A percentile compares a stretch with the other conserved stretches of the same genome.
Evolutionary conservation across 2,888 invertebrate genomes (phyloP).

Genomic region (Stenichneumon culpator): DNA sequence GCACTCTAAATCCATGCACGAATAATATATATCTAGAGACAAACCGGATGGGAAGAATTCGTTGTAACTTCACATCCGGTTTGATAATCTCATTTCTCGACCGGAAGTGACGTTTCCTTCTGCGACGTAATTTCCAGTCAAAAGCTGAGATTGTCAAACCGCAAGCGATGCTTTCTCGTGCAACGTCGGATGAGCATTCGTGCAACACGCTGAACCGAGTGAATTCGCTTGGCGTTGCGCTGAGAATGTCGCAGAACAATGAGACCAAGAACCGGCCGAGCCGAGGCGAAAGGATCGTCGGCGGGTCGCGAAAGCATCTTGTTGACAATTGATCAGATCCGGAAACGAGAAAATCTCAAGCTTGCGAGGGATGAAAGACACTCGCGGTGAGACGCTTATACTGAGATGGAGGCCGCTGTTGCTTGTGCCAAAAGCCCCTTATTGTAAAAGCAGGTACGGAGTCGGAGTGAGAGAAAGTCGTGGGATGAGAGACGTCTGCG

Average conservation of each 20-base stretch:
- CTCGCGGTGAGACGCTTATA: not conserved
- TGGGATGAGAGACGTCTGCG: not conserved
- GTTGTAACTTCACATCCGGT: too few relatives aligned
- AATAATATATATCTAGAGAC: not conserved
- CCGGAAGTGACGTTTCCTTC: too few relatives aligned
- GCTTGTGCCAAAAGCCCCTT: not conserved
- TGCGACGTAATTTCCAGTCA: too few relatives aligned
- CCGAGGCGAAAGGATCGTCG: not conserved
- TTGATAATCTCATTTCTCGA: too few relatives aligned
- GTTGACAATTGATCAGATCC: not conserved
- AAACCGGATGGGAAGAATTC: too few relatives aligned
- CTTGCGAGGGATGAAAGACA: not conserved
- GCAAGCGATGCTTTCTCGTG: too few relatives aligned
- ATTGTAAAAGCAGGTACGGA: conserved; percentile 7
- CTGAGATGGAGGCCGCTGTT: not conserved
- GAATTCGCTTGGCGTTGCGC: too few relatives aligned
- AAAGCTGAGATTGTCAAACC: too few relatives aligned
- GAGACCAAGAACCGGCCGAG: too few relatives aligned
- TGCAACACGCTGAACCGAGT: too few relatives aligned
- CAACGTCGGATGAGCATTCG: too few relatives aligned
- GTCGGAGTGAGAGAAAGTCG: conserved; percentile 3
- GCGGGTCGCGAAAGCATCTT: not conserved
- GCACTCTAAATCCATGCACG: not conserved
- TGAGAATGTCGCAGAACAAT: too few relatives aligned
- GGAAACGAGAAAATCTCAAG: not conserved